A percentile compares a stretch with the other conserved stretches of the same genome.
phyloP scores from a whole-genome alignment of 2,888 invertebrate species.

The Drosophila quinaria region DNA sequence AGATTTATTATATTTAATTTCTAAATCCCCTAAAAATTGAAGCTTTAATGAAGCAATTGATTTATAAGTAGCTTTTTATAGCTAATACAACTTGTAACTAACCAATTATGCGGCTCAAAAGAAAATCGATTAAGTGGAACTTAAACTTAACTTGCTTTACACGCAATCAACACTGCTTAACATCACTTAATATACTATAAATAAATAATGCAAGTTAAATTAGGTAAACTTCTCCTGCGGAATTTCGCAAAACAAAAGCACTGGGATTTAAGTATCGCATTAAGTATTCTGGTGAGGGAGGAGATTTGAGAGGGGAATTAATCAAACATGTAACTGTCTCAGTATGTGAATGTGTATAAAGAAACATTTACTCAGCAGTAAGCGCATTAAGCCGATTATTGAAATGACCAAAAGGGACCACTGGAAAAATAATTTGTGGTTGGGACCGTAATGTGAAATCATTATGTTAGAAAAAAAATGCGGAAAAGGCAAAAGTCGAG shows the following conservation, averaged over 20 bases:
- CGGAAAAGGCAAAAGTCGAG: too few species aligned
- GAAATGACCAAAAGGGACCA: conserved; percentile 13
- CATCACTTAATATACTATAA: background rate
- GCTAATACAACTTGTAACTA: too few species aligned
- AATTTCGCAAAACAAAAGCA: conserved; percentile 7
- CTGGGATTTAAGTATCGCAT: conserved; percentile 3
- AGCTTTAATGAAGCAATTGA: too few species aligned
- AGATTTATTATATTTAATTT: too few species aligned
- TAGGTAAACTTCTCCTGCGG: background rate
- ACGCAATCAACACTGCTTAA: background rate
- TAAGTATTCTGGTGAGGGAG: background rate
- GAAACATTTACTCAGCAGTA: conserved; percentile 20
- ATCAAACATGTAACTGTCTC: background rate
- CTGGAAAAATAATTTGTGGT: background rate
- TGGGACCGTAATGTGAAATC: background rate
- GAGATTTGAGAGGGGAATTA: background rate
- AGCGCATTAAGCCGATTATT: conserved; percentile 36
- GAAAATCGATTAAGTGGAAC: background rate
- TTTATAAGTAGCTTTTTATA: too few species aligned
- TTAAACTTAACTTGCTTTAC: background rate
- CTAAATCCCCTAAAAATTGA: too few species aligned
- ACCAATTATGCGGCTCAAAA: too few species aligned
- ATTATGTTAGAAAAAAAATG: too few species aligned
- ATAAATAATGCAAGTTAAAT: conserved; percentile 3
- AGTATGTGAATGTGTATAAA: conserved; percentile 1